Evolutionary conservation across 2,113 vertebrate genomes (phyloP).

Genomic region (Megaceryle maxima): DNA sequence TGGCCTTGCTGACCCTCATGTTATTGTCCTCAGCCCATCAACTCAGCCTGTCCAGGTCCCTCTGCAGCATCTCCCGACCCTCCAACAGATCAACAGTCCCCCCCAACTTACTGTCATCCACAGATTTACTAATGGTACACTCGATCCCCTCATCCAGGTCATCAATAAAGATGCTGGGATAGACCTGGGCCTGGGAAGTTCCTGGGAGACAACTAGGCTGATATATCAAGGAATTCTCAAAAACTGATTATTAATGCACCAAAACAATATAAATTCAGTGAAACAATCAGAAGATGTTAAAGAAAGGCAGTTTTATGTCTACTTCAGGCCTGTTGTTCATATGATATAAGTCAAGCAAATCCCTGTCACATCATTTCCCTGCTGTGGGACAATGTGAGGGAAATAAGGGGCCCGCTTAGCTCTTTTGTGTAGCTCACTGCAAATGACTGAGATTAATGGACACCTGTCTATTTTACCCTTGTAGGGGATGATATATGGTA

Average conservation of each 20-base stretch:
- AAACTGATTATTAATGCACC: conserved; percentile 10
- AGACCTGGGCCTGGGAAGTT: too few relatives aligned
- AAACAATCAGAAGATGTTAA: conserved; percentile 34
- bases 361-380: background rate
- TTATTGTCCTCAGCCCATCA: too few relatives aligned
- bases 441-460: conserved; percentile 43
- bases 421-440: conserved; percentile 13
- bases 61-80: too few relatives aligned
- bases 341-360: background rate
- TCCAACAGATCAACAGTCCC: too few relatives aligned
- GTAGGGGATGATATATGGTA: conserved; percentile 13
- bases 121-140: too few relatives aligned
- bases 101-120: too few relatives aligned
- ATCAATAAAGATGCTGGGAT: too few relatives aligned
- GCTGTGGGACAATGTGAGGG: background rate
- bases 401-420: background rate
- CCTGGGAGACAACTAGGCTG: background rate
- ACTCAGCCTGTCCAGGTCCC: too few relatives aligned
- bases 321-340: background rate
- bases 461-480: background rate
- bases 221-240: conserved; percentile 8
- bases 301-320: conserved; percentile 24
- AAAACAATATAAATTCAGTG: conserved; percentile 12
- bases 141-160: too few relatives aligned
- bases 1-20: too few relatives aligned